A percentile compares a stretch with the other conserved stretches of the same genome.
These are phyloP conservation scores for Aporophyla nigra DNA, from an alignment of 2,888 invertebrate genomes.

Conservation along the genomic window DNA sequence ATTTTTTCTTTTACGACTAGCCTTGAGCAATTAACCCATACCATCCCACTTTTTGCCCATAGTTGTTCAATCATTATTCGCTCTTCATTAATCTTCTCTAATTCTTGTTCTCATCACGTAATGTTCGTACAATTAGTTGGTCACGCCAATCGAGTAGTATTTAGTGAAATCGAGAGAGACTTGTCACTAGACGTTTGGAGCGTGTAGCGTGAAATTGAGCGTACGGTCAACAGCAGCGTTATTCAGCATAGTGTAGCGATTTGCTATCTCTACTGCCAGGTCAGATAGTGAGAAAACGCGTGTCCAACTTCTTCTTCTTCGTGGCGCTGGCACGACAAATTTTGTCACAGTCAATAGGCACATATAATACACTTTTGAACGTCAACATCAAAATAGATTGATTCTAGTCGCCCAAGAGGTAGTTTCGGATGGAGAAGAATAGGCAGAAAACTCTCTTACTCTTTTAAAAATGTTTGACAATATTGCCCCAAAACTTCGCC, in stretches of 20 bases:
- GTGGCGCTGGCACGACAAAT: no score
- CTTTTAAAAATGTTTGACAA: no score
- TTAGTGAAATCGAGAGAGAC: conserved; percentile 68
- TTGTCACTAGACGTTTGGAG: conserved; percentile 62
- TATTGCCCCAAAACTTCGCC: no score
- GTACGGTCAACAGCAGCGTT: conserved; percentile 25
- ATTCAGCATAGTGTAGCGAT: neutral
- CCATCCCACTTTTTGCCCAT: conserved; percentile 24
- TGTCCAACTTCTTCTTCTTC: no score
- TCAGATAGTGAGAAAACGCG: no score
- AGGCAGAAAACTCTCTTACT: no score
- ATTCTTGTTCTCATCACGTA: conserved; percentile 41
- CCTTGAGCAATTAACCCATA: conserved; percentile 41
- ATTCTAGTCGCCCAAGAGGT: no score
- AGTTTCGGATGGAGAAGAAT: no score
- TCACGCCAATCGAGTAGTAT: conserved; percentile 66
- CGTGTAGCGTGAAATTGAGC: conserved; percentile 67
- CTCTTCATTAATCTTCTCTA: conserved; percentile 40
- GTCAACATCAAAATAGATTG: no score
- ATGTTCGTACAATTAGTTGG: conserved; percentile 60
- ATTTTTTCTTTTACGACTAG: conserved; percentile 16
- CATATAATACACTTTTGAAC: no score
- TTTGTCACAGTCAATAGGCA: no score
- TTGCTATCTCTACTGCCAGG: no score
- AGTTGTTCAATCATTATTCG: conserved; percentile 27